Evolutionary conservation across 2,113 vertebrate genomes (phyloP).

Genomic region (Nicator chloris): DNA sequence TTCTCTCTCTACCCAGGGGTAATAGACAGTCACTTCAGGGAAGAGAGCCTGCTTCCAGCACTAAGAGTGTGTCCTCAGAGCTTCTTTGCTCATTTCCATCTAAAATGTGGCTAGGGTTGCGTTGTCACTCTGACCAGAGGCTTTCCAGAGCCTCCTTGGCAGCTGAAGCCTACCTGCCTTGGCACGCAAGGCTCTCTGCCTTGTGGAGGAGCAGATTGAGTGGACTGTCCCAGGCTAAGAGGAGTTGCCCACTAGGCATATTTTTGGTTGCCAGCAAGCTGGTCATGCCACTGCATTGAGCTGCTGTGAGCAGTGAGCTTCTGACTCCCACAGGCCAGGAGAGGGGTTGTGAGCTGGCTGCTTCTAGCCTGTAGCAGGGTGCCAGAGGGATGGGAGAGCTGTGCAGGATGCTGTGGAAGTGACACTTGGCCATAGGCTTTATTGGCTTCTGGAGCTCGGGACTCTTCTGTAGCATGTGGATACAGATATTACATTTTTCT

Average conservation of each 20-base stretch:
- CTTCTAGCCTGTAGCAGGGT: background rate
- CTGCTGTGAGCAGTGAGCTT: background rate
- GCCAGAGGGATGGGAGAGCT: background rate
- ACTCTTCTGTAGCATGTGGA: background rate
- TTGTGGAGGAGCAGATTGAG: background rate
- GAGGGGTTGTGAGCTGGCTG: background rate
- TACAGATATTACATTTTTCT: background rate
- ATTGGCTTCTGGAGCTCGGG: fast-evolving
- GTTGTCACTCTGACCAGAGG: background rate
- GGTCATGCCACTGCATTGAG: background rate
- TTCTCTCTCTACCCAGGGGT: background rate
- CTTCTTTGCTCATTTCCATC: background rate
- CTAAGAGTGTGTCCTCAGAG: background rate
- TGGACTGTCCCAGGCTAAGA: background rate
- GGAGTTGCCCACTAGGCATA: background rate
- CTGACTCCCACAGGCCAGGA: background rate
- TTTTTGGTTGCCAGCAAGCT: background rate
- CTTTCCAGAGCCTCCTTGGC: background rate
- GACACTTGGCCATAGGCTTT: background rate
- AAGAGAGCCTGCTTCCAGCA: background rate
- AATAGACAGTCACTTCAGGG: background rate
- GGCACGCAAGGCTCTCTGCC: fast-evolving
- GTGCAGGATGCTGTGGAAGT: background rate
- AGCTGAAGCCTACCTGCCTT: background rate
- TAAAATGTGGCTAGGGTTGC: background rate